Evolutionary conservation across 1,140 invertebrate species (phyloP), one percentile per base, ranked within the genome.

Genomic region (Rhynchophorus ferrugineus): DNA sequence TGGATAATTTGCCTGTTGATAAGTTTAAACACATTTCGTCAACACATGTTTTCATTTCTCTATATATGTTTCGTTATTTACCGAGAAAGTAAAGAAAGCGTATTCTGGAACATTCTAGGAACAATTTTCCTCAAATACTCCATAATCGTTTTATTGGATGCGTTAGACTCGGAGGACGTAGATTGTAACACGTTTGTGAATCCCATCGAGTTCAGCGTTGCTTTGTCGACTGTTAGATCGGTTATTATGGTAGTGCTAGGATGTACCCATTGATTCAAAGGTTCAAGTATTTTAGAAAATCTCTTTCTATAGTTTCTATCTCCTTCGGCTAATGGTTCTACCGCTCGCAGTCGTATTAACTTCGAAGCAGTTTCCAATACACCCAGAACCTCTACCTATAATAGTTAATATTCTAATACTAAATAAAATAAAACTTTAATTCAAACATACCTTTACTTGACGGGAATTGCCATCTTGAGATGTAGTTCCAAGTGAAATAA

Each of bases 61-160:
- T n/a, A n/a, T n/a, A n/a, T n/a, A n/a, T n/a, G n/a, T n/a, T n/a
- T n/a, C n/a, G n/a, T 90, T 67, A 90, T 86, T 67, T 86, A 83
- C 41, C 87, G 73, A 3, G 85, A 90, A 0, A 93, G 71, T 44
- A 91, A 69, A 14, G 86, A 89, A 5, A 93, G 67, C 0, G 89
- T 90, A 67, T 89, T 91, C 74, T 91, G 84, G 69, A 91, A 93
- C 87, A 91, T 91, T 65, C 87, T 77, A 0, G 89, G 89, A 3
- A 92, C 87, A 50, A 91, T 86, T 53, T 84, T 78, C 34, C 87
- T 73, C 29, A 93, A 67, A 66, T 91, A 93, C 45, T 91, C 85
- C 89, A 93, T 92, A 3, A 92, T 84, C 24, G 83, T 81, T 3
- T 80, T 79, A 65, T 89, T 89, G 48, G 78, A 82, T 45, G 78